Percentiles rank a stretch among this genome's conserved stretches.
Evolutionary conservation across 2,113 vertebrate genomes (phyloP).

Genomic region (Phyllostomus discolor): DNA sequence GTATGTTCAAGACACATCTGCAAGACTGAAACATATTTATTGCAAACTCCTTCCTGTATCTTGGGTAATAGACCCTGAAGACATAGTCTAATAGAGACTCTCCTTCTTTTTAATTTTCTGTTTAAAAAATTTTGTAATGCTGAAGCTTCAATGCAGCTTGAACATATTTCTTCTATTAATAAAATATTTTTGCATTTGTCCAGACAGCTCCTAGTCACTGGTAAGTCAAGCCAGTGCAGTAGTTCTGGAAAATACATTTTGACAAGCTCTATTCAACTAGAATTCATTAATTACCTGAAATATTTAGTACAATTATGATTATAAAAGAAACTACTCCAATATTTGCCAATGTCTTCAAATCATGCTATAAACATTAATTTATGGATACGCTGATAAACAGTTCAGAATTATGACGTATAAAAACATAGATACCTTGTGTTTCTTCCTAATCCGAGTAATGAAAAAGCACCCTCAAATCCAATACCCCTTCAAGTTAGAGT

Average conservation of each 20-base stretch:
- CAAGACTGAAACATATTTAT: not conserved
- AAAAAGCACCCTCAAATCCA: not conserved
- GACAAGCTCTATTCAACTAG: not conserved
- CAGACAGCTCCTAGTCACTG: not conserved
- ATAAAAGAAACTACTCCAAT: not conserved
- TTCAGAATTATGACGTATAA: not conserved
- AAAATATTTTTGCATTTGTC: not conserved
- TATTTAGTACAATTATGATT: not conserved
- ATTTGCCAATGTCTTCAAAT: not conserved
- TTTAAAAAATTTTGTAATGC: not conserved
- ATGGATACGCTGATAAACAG: not conserved
- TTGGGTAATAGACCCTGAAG: not conserved
- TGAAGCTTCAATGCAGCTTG: not conserved
- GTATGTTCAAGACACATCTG: not conserved
- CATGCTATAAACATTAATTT: not conserved
- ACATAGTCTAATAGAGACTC: not conserved
- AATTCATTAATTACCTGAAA: slow-evolving; percentile 3
- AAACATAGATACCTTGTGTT: not conserved
- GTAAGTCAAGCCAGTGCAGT: not conserved
- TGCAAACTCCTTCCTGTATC: not conserved
- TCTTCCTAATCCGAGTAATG: not conserved
- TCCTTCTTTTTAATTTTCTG: not conserved
- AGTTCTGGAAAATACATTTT: not conserved
- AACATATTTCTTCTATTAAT: slow-evolving; percentile 3
- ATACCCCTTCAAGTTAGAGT: not conserved